A percentile compares a stretch with the other conserved stretches of the same genome.
Conservation (phyloP, 1,140 invertebrate genomes). For the Trigoniulus corallinus region DNA sequence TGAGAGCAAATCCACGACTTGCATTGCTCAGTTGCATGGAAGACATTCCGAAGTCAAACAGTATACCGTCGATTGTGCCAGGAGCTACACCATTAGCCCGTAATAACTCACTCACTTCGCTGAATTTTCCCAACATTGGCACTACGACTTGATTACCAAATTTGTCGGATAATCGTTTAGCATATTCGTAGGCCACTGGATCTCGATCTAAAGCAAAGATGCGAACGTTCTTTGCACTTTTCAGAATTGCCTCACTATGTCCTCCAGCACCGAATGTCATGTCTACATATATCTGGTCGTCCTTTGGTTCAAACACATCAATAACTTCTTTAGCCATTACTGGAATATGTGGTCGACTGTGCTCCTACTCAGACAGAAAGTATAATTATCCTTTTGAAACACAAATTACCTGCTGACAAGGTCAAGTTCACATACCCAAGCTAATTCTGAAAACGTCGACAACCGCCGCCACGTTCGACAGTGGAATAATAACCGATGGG, state of each 20-base stretch:
- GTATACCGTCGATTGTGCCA: slow-evolving; percentile 60
- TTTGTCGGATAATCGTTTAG: background rate
- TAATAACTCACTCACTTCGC: slow-evolving; percentile 57
- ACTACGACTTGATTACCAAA: slow-evolving; percentile 34
- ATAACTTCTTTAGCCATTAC: slow-evolving; percentile 18
- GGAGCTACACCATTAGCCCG: slow-evolving; percentile 34
- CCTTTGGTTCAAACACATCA: slow-evolving; percentile 12
- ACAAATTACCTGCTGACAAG: too few relatives aligned
- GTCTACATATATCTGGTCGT: slow-evolving; percentile 19
- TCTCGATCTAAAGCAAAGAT: slow-evolving; percentile 24
- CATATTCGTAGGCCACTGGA: slow-evolving; percentile 1
- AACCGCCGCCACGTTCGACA: too few relatives aligned
- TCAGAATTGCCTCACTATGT: slow-evolving; percentile 21
- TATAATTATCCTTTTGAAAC: too few relatives aligned
- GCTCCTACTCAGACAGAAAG: too few relatives aligned
- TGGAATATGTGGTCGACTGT: slow-evolving; percentile 17
- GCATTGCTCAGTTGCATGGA: slow-evolving; percentile 82
- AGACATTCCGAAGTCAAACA: slow-evolving; percentile 91
- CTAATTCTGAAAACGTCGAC: too few relatives aligned
- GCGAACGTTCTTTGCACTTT: slow-evolving; percentile 13
- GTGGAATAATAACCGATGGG: too few relatives aligned
- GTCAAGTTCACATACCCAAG: too few relatives aligned
- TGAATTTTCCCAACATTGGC: slow-evolving; percentile 70
- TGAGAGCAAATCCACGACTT: slow-evolving; percentile 68
- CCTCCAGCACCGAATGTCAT: slow-evolving; percentile 30